Evolutionary conservation across 2,797 vertebrate genomes (phyloP).

Genomic region (Silurus lanzhouensis): DNA sequence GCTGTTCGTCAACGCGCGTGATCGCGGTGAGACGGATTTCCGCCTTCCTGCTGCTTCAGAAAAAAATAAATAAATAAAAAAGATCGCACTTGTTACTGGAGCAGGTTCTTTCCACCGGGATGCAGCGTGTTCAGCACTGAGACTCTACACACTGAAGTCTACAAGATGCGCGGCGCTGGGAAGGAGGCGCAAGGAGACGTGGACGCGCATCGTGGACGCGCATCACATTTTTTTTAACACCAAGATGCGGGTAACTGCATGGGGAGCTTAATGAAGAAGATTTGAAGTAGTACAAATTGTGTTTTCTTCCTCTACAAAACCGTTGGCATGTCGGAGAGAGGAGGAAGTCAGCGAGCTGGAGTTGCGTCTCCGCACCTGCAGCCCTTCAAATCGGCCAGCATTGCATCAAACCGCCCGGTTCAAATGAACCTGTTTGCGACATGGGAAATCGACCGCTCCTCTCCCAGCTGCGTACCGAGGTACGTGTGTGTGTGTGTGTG

Average conservation of each 20-base stretch:
- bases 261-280: neutral
- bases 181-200: neutral
- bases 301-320: neutral
- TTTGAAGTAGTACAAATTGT: neutral
- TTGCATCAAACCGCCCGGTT: constrained; percentile 68
- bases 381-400: constrained; percentile 57
- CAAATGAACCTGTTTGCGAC: constrained; percentile 82
- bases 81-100: constrained; percentile 28
- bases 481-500: constrained; percentile 40
- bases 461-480: constrained; percentile 80
- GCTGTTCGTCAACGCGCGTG: constrained; percentile 26
- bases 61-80: too few relatives aligned
- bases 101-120: neutral
- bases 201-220: neutral
- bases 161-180: neutral
- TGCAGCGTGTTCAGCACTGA: neutral
- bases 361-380: constrained; percentile 60
- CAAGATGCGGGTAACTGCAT: constrained; percentile 10
- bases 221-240: neutral
- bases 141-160: neutral
- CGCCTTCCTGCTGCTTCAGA: constrained; percentile 36
- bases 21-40: constrained; percentile 24
- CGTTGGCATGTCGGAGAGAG: constrained; percentile 60
- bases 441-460: constrained; percentile 80
- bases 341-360: constrained; percentile 61